phyloP scores from a whole-genome alignment of 2,113 vertebrate species.

The Antechinus flavipes region DNA sequence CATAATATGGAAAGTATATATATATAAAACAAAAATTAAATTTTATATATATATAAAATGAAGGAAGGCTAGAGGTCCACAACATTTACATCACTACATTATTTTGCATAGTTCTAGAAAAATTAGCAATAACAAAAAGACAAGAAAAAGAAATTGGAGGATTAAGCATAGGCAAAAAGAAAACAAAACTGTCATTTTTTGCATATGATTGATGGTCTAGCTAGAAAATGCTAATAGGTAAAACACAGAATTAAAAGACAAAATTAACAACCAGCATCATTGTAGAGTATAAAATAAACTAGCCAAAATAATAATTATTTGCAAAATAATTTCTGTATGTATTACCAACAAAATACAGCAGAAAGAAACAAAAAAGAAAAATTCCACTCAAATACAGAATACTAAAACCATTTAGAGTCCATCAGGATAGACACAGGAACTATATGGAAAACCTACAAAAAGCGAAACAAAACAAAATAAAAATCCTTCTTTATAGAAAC shows the following conservation, averaged over 20 bases:
- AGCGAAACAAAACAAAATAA: neutral
- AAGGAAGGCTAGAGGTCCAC: neutral
- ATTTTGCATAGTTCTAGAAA: neutral
- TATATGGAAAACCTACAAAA: neutral
- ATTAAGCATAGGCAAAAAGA: neutral
- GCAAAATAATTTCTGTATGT: neutral
- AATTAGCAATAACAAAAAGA: neutral
- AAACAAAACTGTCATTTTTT: neutral
- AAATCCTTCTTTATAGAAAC: neutral
- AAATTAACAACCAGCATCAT: neutral
- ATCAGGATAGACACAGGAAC: neutral
- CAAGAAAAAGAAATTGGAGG: neutral
- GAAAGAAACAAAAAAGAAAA: neutral
- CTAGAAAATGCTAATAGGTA: neutral
- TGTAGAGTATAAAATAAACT: neutral
- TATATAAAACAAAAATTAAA: neutral
- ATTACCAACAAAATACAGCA: neutral
- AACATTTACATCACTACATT: neutral
- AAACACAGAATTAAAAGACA: neutral
- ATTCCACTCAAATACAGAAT: neutral
- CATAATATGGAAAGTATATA: neutral
- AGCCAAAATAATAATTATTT: neutral
- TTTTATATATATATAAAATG: neutral
- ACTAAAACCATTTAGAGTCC: neutral
- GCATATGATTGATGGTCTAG: neutral